Conservation (phyloP, 2,888 invertebrate species). For the Eilema griseolum region DNA sequence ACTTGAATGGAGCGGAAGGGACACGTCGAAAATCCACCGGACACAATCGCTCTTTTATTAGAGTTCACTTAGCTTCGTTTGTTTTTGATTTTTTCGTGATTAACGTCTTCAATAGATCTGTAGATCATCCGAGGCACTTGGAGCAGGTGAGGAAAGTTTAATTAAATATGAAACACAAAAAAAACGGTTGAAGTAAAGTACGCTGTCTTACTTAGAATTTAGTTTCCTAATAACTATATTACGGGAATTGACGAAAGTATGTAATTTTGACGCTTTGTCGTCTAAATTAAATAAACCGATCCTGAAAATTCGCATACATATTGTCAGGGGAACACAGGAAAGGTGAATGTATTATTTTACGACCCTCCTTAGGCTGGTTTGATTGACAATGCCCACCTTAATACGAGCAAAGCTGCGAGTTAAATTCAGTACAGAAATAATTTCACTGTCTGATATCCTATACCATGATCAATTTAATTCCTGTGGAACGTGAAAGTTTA, state of each 20-base stretch:
- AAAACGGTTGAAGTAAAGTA: background rate
- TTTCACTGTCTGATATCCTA: background rate
- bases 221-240: background rate
- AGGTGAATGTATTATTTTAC: background rate
- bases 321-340: background rate
- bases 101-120: background rate
- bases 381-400: background rate
- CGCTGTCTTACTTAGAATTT: background rate
- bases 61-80: conserved; percentile 31
- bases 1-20: conserved; percentile 37
- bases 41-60: conserved; percentile 40
- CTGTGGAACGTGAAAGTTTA: background rate
- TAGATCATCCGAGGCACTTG: background rate
- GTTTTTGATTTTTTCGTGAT: conserved; percentile 22
- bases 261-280: background rate
- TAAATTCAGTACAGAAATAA: background rate
- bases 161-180: background rate
- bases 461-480: background rate
- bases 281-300: background rate
- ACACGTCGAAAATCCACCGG: conserved; percentile 39
- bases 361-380: background rate
- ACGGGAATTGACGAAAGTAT: too few species aligned
- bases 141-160: background rate
- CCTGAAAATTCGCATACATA: background rate
- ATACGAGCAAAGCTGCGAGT: background rate